Evolutionary conservation across 2,113 vertebrate genomes (phyloP), one percentile per base, ranked within the genome.

Genomic region (Hypomesus transpacificus): DNA sequence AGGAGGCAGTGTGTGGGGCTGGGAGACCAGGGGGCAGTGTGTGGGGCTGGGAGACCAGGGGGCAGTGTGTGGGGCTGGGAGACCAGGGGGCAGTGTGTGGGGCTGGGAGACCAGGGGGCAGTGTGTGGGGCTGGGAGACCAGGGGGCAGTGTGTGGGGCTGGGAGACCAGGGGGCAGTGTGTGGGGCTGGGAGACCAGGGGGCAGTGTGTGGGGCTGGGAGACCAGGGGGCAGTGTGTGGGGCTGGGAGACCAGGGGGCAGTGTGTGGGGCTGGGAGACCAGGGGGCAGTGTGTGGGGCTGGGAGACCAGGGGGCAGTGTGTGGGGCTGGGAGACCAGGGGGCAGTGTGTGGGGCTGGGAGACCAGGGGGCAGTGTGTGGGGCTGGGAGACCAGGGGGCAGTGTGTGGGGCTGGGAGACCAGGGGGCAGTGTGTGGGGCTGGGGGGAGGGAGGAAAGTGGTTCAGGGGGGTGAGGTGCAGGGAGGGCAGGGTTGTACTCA

Each of bases 111-210:
- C 51, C 61, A 81, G 61, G 77, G 70, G 66, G 62, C 59, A 24
- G 56, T 20, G n/a, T n/a, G 28, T 18, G 17, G 31, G n/a, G 20
- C 18, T n/a, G 11, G 57, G 17, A n/a, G 73, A 74, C 51, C 61
- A 81, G 61, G 77, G 70, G 66, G 62, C 59, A 24, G 56, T 20
- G n/a, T n/a, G 28, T 18, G 17, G 31, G n/a, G 20, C 18, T n/a
- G 11, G 57, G 17, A n/a, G n/a, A n/a, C n/a, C n/a, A n/a, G n/a
- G n/a, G n/a, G 62, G 70, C 66, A 3, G 24, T 14, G 31, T 51
- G 34, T 70, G 70, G 75, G 74, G 65, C 56, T 69, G 53, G 34
- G 63, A 67, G n/a, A n/a, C n/a, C n/a, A n/a, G n/a, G n/a, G n/a
- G 62, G 70, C 66, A 3, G 24, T 14, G 31, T 51, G 34, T 70